Evolutionary conservation across 2,797 vertebrate species (phyloP), one percentile per base, ranked within the genome.

Genomic region (Menidia menidia): DNA sequence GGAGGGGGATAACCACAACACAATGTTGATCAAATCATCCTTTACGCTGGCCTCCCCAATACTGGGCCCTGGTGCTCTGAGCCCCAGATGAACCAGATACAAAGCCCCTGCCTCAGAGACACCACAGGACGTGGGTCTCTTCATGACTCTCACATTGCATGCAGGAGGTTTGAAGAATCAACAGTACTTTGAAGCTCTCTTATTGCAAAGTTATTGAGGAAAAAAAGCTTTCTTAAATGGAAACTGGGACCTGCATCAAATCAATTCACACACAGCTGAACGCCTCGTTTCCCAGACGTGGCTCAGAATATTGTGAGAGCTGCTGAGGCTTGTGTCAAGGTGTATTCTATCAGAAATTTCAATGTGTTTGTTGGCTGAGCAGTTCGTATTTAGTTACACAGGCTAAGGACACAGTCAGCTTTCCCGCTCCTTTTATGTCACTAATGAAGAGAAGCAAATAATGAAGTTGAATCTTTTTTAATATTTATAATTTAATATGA

Each of bases 141-240:
- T 78, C 45, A 59, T 31, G 16, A 35, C 59, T n/a, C 75, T 82
- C 59, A 30, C 63, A 42, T 57, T 44, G 45, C 25, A 56, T 63
- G 61, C 67, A 62, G 60, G 70, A 72, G 64, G 60, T 80, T 67
- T 78, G 32, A 83, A 81, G 79, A 66, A 77, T 87, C 75, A 71
- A 79, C 75, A 74, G 32, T 6, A 6, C 65, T 81, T 47, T 42
- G 65, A 64, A 43, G 66, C 51, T 57, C 56, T 51, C 50, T 42
- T 70, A 19, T 33, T 14, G 12, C 32, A 45, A 52, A 71, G 63
- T 63, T 50, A 35, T 51, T 63, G 59, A n/a, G 19, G n/a, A 50
- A 79, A 73, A 66, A 14, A 47, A 53, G 4, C 10, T 15, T 57
- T 47, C 53, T 44, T 11, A 8, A 75, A 55, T 33, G 25, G 60